Base-by-base conservation (phyloP, 2,888 invertebrate genomes). In the Limnephilus auricula region DNA sequence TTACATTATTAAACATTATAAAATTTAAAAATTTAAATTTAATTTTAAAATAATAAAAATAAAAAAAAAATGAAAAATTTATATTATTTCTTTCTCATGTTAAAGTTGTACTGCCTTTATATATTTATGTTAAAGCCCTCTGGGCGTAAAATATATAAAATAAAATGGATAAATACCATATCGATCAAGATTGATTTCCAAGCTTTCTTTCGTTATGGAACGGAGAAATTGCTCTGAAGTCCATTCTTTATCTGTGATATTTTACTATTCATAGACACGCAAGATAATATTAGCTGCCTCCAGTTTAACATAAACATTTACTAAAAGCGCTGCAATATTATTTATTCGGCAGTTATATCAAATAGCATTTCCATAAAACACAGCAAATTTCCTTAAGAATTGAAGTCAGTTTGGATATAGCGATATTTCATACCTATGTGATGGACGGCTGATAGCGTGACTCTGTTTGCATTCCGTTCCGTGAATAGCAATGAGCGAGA, bases 401-500 rank as follows among this genome's bases (percentile, higher is more conserved):
- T n/a, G 65, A 65, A 65, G n/a, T 65, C 65, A 65, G 65, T 25
- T 65, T 65, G 25, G 65, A 25, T 6, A 65, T 65, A 25, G 1
- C 65, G 65, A 65, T 65, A 65, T 65, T 65, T 65, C 65, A 65
- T 65, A n/a, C 65, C 65, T 25, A 25, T 6, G 65, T 65, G 65
- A 65, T 65, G 65, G 65, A 65, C 25, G 65, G 25, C 25, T 25
- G 65, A 65, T 65, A 65, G 9, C 25, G 25, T 50, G 50, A 50
- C 18, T 15, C 6, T 65, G 40, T 85, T 85, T 85, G 85, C 85
- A n/a, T 85, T 85, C 85, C 85, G 40, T 32, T 45, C 45, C 85
- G 30, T 85, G 85, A 85, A 85, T 85, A 85, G 25, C 34, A 85
- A 85, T 85, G 85, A 40, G 85, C 40, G 82, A 34, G 25, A 4